Evolutionary conservation across 2,113 vertebrate genomes (phyloP), one percentile per base, ranked within the genome.

Genomic region (Lonchura striata): DNA sequence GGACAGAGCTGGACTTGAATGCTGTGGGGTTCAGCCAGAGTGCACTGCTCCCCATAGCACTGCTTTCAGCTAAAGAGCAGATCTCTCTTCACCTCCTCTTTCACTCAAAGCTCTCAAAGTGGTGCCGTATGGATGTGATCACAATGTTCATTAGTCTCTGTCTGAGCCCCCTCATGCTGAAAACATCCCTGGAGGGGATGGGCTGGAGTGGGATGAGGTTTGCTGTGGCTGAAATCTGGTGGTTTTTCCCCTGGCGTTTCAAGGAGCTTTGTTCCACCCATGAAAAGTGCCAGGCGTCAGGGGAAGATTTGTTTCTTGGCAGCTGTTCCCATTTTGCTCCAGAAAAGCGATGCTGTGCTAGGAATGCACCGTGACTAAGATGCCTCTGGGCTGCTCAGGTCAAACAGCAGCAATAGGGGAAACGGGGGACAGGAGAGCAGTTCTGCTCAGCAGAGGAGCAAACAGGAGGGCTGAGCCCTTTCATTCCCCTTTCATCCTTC

Each of bases 281-380:
- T 75, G 88, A 94, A 78, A 94, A 93, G 86, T 94, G 80, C 93
- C 95, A 95, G 90, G 90, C 84, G 0, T 85, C 77, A 59, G 53
- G 81, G 74, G 49, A 94, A 78, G 93, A 79, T 95, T 93, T 95
- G 57, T 84, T 90, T 86, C 86, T 91, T 94, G 95, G 93, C 95
- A 93, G 95, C 90, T 95, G 85, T 90, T 96, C 80, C 88, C 49
- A 1, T 90, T 96, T 96, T 86, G 88, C 90, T 95, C 80, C 47
- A 94, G 92, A 95, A 96, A 96, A 92, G 82, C 5, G 20, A 82
- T 81, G 76, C 88, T 86, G 85, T 46, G 92, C 95, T 94, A 54
- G 80, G 92, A 95, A 96, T 78, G 80, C 49, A 57, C 93, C 30
- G 30, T 88, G 86, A 92, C 93, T 83, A 4, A 90, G 93, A 92